These are phyloP conservation scores for Takifugu ocellatus DNA, from an alignment of 2,797 vertebrate genomes.

Conservation along the genomic window DNA sequence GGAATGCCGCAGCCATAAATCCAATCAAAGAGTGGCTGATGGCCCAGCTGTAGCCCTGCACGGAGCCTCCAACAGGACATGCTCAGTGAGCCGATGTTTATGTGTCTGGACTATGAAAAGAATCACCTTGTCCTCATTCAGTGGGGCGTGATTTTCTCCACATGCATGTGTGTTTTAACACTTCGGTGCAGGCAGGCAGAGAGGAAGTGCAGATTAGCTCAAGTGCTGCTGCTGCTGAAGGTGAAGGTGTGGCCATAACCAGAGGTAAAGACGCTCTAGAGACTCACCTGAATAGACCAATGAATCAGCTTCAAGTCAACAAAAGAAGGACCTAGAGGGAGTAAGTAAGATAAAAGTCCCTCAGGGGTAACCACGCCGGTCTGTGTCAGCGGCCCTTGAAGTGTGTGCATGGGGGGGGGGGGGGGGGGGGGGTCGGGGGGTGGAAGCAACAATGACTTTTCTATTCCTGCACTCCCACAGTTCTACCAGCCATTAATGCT, in stretches of 20 bases:
- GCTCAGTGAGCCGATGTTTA: slow-evolving; percentile 12
- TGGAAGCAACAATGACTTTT: too few species aligned
- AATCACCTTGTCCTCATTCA: slow-evolving; percentile 7
- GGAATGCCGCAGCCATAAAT: slow-evolving; percentile 67
- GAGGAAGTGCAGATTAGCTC: slow-evolving; percentile 6
- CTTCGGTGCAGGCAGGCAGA: slow-evolving; percentile 8
- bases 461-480: too few species aligned
- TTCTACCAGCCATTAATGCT: background rate
- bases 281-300: slow-evolving; percentile 50
- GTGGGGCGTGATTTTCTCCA: too few species aligned
- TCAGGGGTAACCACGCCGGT: slow-evolving; percentile 27
- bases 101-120: slow-evolving; percentile 5
- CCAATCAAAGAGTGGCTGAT: slow-evolving; percentile 59
- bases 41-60: slow-evolving; percentile 32
- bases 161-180: slow-evolving; percentile 10
- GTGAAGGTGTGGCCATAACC: slow-evolving; percentile 48
- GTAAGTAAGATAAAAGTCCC: slow-evolving; percentile 52
- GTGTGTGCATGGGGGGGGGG: background rate
- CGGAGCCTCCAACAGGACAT: slow-evolving; percentile 18
- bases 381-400: background rate
- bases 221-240: slow-evolving; percentile 30
- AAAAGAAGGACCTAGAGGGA: slow-evolving; percentile 48
- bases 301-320: slow-evolving; percentile 45
- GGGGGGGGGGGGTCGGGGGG: slow-evolving; percentile 20
- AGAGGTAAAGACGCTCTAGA: slow-evolving; percentile 56